Evolutionary conservation across 1,140 invertebrate genomes (phyloP), one percentile per base, ranked within the genome.

Genomic region (Drosophila insularis): DNA sequence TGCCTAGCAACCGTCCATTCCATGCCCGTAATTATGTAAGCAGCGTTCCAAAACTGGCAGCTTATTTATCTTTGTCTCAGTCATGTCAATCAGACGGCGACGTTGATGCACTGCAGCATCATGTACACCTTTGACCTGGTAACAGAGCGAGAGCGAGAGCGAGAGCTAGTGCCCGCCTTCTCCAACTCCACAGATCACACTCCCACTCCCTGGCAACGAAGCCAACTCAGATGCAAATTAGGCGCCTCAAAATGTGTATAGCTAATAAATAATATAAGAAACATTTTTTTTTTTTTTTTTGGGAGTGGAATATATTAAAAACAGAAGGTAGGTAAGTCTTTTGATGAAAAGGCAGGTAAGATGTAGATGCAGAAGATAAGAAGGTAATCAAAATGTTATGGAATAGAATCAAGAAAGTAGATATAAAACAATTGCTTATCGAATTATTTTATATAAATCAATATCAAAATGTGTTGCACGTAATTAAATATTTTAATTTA

Each of bases 1-100:
- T 35, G 73, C 73, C 72, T 80, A 78, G 80, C 69, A 84, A 84
- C 80, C 59, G 64, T 65, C 73, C 73, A 76, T 76, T 76, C 74
- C 69, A 73, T 81, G 74, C 74, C 68, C 50, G 75, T 79, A 82
- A 82, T 82, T 82, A 82, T 82, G 80, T 82, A 85, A 85, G 81
- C 81, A 78, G 54, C 78, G 81, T 81, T 78, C 81, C 81, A 85
- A 85, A 86, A 85, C 78, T 85, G 81, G 81, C 81, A 86, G 81
- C 81, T 85, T 82, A 80, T 86, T 85, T 85, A 85, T 85, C 81
- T 85, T 81, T 85, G 81, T 85, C 81, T 85, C 68, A 78, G 81
- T 63, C 81, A 85, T 85, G 81, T 85, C 81, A 85, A 85, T 85
- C 81, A 85, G 81, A 40, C 81, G 76, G 65, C 62, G 54, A 71